Conservation (phyloP, 2,888 invertebrate species). For the Autographa gamma region DNA sequence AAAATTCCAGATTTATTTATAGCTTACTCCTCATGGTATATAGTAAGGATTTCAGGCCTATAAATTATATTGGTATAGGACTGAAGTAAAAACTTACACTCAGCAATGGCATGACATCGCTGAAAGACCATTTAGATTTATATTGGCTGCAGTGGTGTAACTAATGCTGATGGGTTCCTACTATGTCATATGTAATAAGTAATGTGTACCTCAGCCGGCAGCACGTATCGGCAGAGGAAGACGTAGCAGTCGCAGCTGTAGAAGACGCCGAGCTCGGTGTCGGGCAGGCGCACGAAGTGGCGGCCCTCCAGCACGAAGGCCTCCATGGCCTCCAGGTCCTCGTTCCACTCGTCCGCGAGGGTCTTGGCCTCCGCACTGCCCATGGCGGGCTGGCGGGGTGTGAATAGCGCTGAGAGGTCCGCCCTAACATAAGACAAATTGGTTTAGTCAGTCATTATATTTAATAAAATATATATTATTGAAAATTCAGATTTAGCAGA, state of each 20-base stretch:
- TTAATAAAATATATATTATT: no score
- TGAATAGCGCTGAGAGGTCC: conserved; percentile 98
- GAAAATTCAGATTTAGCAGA: no score
- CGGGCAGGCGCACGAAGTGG: conserved; percentile 98
- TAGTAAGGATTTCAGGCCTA: no score
- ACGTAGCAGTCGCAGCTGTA: conserved; percentile 99
- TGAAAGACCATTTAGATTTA: no score
- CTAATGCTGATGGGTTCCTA: no score
- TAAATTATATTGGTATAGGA: no score
- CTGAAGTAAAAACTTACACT: no score
- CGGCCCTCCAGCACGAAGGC: conserved; percentile 98
- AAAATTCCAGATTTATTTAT: no score
- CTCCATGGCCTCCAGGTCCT: conserved; percentile 99
- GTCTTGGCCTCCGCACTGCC: conserved; percentile 94
- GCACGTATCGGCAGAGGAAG: conserved; percentile 98
- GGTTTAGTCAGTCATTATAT: background rate
- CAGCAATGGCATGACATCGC: no score
- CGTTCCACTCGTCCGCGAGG: conserved; percentile 98
- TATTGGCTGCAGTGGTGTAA: no score
- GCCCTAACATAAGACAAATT: conserved; percentile 86
- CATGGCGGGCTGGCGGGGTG: conserved; percentile 97
- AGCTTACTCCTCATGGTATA: no score
- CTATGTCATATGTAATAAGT: no score
- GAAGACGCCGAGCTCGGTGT: conserved; percentile 97
- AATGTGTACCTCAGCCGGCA: conserved; percentile 89